A percentile compares a stretch with the other conserved stretches of the same genome.
Conservation (phyloP, 2,797 vertebrate species). For the Acropternis orthonyx region DNA sequence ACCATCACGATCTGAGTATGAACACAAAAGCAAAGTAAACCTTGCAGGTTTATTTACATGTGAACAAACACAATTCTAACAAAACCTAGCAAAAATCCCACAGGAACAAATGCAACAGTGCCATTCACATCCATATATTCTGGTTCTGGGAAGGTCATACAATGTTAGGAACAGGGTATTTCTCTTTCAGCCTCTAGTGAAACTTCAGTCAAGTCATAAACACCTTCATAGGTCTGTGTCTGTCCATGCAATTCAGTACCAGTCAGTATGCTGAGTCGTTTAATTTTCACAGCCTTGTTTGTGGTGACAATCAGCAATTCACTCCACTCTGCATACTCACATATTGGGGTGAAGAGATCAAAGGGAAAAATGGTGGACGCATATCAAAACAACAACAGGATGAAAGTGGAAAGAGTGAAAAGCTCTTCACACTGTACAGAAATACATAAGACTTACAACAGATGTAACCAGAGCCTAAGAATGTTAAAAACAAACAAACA, state of each 20-base stretch:
- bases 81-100: not conserved
- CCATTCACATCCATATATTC: not conserved
- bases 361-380: not conserved
- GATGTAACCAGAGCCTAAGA: not conserved
- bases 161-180: not conserved
- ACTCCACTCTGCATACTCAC: accelerated
- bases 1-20: not conserved
- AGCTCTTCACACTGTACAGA: not conserved
- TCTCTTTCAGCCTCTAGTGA: not conserved
- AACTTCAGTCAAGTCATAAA: not conserved
- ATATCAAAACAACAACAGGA: not conserved
- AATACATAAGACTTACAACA: not conserved
- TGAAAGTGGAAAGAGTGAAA: not conserved
- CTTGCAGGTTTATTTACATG: not conserved
- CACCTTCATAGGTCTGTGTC: not conserved
- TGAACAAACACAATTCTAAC: not conserved
- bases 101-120: not conserved
- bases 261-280: not conserved
- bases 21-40: not conserved
- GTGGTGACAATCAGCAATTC: not conserved
- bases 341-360: not conserved
- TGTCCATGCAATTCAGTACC: not conserved
- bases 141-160: not conserved
- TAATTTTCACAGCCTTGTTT: not conserved
- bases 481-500: not conserved